Conservation (phyloP, 2,113 vertebrate species). For the Aleadryas rufinucha region DNA sequence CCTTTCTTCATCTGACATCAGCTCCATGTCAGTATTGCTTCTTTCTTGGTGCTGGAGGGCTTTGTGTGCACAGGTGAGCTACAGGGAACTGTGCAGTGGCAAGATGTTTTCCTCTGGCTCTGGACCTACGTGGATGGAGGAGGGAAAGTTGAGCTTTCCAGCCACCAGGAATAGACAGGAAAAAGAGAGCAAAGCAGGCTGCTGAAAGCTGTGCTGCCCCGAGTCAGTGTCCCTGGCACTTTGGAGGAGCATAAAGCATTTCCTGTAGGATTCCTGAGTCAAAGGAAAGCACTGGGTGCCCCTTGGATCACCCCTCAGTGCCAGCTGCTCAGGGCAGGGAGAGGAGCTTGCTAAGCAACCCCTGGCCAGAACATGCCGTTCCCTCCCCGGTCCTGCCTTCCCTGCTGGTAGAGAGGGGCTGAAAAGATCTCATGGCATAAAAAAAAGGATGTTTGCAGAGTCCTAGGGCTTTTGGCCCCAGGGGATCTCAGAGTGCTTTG, state of each 20-base stretch:
- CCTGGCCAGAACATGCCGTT: conserved; percentile 22
- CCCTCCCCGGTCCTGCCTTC: conserved; percentile 4
- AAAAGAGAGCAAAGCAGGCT: neutral
- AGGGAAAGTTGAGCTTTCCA: neutral
- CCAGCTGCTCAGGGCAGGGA: conserved; percentile 1
- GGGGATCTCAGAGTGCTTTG: neutral
- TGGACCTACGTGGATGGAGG: neutral
- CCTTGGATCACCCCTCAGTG: conserved; percentile 44
- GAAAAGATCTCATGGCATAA: neutral
- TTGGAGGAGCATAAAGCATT: conserved; percentile 47
- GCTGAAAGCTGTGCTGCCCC: neutral
- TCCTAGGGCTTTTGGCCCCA: neutral
- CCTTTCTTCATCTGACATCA: neutral
- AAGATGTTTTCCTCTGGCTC: neutral
- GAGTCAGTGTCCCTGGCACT: conserved; percentile 5
- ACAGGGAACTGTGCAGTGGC: neutral
- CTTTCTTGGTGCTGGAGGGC: neutral
- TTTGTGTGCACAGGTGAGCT: neutral
- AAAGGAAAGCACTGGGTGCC: conserved; percentile 46
- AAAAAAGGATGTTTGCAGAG: neutral
- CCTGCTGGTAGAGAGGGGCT: neutral
- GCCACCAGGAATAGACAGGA: neutral
- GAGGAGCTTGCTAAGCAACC: conserved; percentile 54
- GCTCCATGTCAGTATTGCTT: neutral
- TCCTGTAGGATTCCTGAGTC: conserved; percentile 17